Evolutionary conservation across 92 coral and sea anemone species (phyloP), one percentile per base, ranked within the genome.

Genomic region (Bergia puertoricense): DNA sequence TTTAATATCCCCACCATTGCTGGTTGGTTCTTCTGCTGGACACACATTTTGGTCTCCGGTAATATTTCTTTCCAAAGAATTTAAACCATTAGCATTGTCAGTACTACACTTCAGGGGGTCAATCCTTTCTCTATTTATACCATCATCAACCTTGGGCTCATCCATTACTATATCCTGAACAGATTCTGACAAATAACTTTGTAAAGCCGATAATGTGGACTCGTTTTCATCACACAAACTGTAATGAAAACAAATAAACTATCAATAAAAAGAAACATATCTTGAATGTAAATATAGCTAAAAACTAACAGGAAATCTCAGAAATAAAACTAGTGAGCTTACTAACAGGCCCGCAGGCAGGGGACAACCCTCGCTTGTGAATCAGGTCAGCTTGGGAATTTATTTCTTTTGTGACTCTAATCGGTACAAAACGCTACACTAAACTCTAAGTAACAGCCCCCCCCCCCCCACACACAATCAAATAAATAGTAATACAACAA

Each of bases 151-250:
- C 46, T 74, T 30, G 45, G 41, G 77, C 46, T 38, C 46, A 5
- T 40, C 30, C 50, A 40, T 74, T 74, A 40, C 79, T 41, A 5
- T 23, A 74, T 74, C 79, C 79, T 6, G 11, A 74, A 74, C 79
- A 74, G 79, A 6, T 68, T 68, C 74, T 0, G 74, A 68, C 6
- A 68, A 22, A 68, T 15, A 66, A 66, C 72, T 66, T 66, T 5
- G 72, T n/a, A 66, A 6, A 6, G 72, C 46, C 38, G 77, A 20
- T 20, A 74, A 3, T 15, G 77, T 74, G 77, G 77, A 74, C 45
- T 74, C 77, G 38, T 74, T 66, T 0, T 66, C 46, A 74, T 74
- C 77, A n/a, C 45, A 74, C 77, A 74, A 74, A 74, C 50, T 74
- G 50, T 74, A 74, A 74, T 15, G 11, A 74, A 74, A 74, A 10